Base-by-base conservation (phyloP, 2,888 invertebrate species). In the Tachina lurida region DNA sequence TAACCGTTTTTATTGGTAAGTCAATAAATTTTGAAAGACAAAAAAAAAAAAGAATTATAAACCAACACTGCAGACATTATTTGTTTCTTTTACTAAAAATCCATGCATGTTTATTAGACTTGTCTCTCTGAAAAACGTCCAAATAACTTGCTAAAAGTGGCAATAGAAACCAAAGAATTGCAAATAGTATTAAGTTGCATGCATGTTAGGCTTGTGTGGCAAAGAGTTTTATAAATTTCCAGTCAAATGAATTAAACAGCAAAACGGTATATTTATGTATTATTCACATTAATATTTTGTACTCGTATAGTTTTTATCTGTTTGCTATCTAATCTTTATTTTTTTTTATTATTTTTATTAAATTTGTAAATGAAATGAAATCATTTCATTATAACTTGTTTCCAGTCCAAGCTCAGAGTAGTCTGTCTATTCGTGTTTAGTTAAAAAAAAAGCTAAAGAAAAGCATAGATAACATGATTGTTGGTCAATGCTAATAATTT, bases 151-250 rank as follows among this genome's bases (percentile, higher is more conserved):
- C 62, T n/a, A 45, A 45, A 47, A 65, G 15, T 1, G 1, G 9
- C 15, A 15, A 15, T 7, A 39, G 31, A 12, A 31, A 7, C 39
- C 12, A 15, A 31, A 60, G 39, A 19, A 15, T 22, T 47, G 10
- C 2, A 47, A 45, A 65, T 13, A 31, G 12, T 65, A 60, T 39
- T 8, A n/a, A 43, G 52, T 65, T 77, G 77, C 77, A 68, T 77
- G 77, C 41, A 19, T 15, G 41, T 49, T 52, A 22, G 63, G 22
- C 47, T 71, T 62, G 71, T 71, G 45, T 71, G 12, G 43, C 49
- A 45, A 54, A 63, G 71, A 79, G 71, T 79, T 71, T 31, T 31
- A 31, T 47, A 56, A 71, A 79, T 71, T 63, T 78, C 43, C 78
- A 62, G 62, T 45, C 54, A 52, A 70, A 78, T 70, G 70, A 70